Evolutionary conservation across 2,797 vertebrate species (phyloP).

Genomic region (Cyprinella venusta): DNA sequence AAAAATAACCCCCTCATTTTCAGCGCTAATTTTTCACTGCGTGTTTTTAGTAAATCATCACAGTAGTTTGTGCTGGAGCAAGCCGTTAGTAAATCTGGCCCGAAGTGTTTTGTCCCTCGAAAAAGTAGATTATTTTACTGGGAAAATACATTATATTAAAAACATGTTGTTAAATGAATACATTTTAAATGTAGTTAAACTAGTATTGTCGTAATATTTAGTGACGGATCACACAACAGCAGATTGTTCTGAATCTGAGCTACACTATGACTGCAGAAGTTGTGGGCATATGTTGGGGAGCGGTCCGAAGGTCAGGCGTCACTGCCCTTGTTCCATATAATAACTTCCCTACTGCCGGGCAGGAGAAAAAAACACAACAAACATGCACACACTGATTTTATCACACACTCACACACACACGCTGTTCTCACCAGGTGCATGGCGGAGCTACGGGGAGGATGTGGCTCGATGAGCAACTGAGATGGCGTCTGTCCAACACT

Average conservation of each 20-base stretch:
- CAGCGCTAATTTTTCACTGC: too few species aligned
- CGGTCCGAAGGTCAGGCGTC: slow-evolving; percentile 49
- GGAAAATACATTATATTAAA: background rate
- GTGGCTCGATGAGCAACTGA: slow-evolving; percentile 99
- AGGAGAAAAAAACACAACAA: slow-evolving; percentile 22
- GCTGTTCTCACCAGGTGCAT: slow-evolving; percentile 97
- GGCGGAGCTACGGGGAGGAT: slow-evolving; percentile 98
- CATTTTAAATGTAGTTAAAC: background rate
- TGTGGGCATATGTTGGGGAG: slow-evolving; percentile 25
- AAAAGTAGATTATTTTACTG: background rate
- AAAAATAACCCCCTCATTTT: too few species aligned
- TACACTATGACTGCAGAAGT: slow-evolving; percentile 34
- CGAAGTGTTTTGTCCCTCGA: background rate
- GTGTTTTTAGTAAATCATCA: too few species aligned
- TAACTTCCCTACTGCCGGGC: slow-evolving; percentile 32
- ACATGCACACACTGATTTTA: slow-evolving; percentile 44
- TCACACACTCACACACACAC: slow-evolving; percentile 33
- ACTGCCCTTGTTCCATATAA: slow-evolving; percentile 51
- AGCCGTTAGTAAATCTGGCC: too few species aligned
- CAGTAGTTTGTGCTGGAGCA: too few species aligned
- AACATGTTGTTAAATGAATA: background rate
- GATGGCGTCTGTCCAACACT: slow-evolving; percentile 99
- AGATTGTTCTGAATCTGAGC: background rate
- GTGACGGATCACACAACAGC: background rate
- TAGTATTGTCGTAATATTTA: background rate